phyloP scores from a whole-genome alignment of 2,888 invertebrate genomes.

The Clivina fossor region DNA sequence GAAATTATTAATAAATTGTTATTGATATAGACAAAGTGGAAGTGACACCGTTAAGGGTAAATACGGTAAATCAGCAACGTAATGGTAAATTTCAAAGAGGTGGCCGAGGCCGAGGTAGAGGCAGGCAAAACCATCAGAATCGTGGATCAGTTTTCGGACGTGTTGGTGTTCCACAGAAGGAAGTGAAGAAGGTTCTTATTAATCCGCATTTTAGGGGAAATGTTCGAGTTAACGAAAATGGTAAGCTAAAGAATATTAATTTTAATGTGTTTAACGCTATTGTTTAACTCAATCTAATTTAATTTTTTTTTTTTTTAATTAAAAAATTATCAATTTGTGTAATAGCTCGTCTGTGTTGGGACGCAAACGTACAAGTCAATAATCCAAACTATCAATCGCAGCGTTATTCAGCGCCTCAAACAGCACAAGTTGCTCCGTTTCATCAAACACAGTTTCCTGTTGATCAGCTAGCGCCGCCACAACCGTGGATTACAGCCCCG shows the following conservation, averaged over 20 bases:
- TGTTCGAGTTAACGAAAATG: constrained; percentile 59
- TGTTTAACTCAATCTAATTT: too few species aligned
- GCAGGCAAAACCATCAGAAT: constrained; percentile 14
- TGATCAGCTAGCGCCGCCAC: not conserved
- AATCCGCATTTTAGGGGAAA: constrained; percentile 69
- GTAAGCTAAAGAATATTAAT: too few species aligned
- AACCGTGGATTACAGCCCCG: constrained; percentile 21
- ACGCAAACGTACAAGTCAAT: constrained; percentile 27
- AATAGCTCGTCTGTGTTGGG: constrained; percentile 43
- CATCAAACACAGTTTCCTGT: constrained; percentile 7
- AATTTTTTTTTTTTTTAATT: too few species aligned
- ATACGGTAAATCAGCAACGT: constrained; percentile 1
- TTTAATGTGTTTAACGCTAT: too few species aligned
- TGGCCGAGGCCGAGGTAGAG: constrained; percentile 22
- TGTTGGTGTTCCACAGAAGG: constrained; percentile 26
- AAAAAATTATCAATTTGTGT: constrained; percentile 20
- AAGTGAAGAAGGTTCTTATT: constrained; percentile 65
- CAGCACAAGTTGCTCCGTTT: constrained; percentile 23
- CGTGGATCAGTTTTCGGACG: constrained; percentile 25
- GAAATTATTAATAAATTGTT: constrained; percentile 7
- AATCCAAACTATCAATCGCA: constrained; percentile 6
- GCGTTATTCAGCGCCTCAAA: constrained; percentile 8
- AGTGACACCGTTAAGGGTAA: constrained; percentile 6
- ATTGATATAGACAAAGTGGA: constrained; percentile 20
- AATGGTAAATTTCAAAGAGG: constrained; percentile 22